Percentiles rank a stretch among this genome's conserved stretches.
Evolutionary conservation across 2,888 invertebrate species (phyloP).

Genomic region (Tryphoninae sp.): DNA sequence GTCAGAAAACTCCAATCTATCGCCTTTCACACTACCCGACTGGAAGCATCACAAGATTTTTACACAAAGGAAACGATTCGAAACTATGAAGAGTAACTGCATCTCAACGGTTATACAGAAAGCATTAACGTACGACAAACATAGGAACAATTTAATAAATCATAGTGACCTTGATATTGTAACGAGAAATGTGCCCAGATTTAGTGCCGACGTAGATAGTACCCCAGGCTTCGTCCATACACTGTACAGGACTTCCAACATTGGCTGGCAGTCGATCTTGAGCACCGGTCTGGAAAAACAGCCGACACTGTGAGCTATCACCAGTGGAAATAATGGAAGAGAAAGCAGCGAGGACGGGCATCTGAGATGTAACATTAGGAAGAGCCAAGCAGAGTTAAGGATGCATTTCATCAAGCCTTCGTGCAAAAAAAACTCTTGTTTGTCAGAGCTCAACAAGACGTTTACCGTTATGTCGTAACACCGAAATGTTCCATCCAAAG

Average conservation of each 20-base stretch:
- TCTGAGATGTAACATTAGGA: not conserved
- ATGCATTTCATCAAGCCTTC: not conserved
- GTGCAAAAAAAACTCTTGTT: not conserved
- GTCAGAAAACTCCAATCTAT: conserved; percentile 83
- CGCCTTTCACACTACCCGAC: conserved; percentile 74
- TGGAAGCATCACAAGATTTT: conserved; percentile 61
- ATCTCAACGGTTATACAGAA: too few relatives aligned
- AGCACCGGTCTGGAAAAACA: conserved; percentile 82
- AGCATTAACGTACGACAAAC: not conserved
- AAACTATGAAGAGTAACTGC: not conserved
- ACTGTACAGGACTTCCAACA: conserved; percentile 86
- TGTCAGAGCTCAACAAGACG: conserved; percentile 1
- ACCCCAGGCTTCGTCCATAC: conserved; percentile 89
- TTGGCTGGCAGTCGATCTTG: conserved; percentile 83
- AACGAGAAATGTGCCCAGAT: conserved; percentile 87
- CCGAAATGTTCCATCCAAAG: conserved; percentile 84
- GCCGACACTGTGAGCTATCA: not conserved
- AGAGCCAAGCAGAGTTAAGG: not conserved
- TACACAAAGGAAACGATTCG: not conserved
- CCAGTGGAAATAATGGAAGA: not conserved
- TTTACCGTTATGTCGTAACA: conserved; percentile 84
- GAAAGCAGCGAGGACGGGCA: not conserved
- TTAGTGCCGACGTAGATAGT: conserved; percentile 88
- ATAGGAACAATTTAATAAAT: conserved; percentile 1
- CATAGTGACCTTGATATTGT: conserved; percentile 85